A percentile compares a stretch with the other conserved stretches of the same genome.
Evolutionary conservation across 2,888 invertebrate species (phyloP).

Genomic region (Thalpophila matura): DNA sequence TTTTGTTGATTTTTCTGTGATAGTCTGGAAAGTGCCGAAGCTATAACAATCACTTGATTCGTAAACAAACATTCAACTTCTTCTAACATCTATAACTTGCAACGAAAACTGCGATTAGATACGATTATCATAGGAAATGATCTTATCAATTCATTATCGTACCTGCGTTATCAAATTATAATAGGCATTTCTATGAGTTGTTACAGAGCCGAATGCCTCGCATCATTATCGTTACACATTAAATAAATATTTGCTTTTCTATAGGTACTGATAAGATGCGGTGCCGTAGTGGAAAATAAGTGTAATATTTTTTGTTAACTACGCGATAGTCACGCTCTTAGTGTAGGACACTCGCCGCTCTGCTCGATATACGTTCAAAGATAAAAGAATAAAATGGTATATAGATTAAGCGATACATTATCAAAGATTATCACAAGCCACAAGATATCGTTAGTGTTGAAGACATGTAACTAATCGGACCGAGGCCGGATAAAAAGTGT

Average conservation of each 20-base stretch:
- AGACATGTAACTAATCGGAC: slow-evolving; percentile 62
- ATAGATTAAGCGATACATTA: slow-evolving; percentile 66
- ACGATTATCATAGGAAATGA: slow-evolving; percentile 42
- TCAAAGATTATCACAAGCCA: slow-evolving; percentile 78
- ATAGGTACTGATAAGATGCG: slow-evolving; percentile 47
- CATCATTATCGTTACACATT: slow-evolving; percentile 45
- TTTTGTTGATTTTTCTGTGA: too few relatives aligned
- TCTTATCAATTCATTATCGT: slow-evolving; percentile 39
- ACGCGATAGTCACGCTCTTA: slow-evolving; percentile 5
- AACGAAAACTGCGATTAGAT: slow-evolving; percentile 47
- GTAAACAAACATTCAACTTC: slow-evolving; percentile 31
- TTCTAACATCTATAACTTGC: slow-evolving; percentile 30
- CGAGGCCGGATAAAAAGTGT: slow-evolving; percentile 64
- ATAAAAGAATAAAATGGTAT: slow-evolving; percentile 61
- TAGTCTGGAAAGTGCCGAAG: background rate
- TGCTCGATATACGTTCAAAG: slow-evolving; percentile 42
- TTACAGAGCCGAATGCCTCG: slow-evolving; percentile 33
- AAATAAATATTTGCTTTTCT: slow-evolving; percentile 60
- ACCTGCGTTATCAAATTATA: slow-evolving; percentile 34
- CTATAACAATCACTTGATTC: slow-evolving; percentile 5
- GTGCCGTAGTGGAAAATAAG: slow-evolving; percentile 47
- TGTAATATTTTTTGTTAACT: slow-evolving; percentile 21
- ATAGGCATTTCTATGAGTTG: slow-evolving; percentile 37
- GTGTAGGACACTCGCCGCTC: slow-evolving; percentile 2
- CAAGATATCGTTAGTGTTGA: slow-evolving; percentile 70